These are phyloP conservation scores for Pollenia griseotomentosa DNA, from an alignment of 2,888 invertebrate genomes.

Conservation along the genomic window DNA sequence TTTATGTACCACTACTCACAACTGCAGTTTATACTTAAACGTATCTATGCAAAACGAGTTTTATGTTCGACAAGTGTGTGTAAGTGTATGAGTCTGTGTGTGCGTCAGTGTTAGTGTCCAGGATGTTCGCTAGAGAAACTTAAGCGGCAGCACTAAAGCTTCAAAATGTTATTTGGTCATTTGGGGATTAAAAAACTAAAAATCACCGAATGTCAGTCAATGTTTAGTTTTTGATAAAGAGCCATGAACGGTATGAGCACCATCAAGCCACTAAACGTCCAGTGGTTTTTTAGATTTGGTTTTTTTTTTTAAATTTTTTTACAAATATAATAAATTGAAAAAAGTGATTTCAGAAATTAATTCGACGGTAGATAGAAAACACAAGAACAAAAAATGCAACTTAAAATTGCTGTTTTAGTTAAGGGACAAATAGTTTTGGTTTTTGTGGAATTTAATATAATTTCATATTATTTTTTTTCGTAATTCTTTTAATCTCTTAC, in stretches of 20 bases:
- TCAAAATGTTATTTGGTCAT: constrained; percentile 60
- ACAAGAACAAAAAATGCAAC: neutral
- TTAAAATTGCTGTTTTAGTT: neutral
- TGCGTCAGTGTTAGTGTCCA: neutral
- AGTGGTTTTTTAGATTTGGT: constrained; percentile 23
- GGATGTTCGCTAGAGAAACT: constrained; percentile 18
- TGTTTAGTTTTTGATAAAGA: constrained; percentile 61
- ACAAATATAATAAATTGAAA: constrained; percentile 1
- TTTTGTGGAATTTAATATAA: neutral
- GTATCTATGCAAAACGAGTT: constrained; percentile 15
- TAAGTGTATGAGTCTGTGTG: neutral
- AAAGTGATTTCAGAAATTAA: neutral
- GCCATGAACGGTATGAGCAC: neutral
- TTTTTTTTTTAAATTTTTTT: no score
- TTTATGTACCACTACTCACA: neutral
- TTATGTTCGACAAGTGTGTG: neutral
- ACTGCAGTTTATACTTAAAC: neutral
- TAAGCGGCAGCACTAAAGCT: constrained; percentile 37
- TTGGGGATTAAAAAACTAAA: constrained; percentile 55
- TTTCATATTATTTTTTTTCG: neutral
- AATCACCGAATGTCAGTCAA: constrained; percentile 61
- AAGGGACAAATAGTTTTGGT: neutral
- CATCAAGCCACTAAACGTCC: neutral
- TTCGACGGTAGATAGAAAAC: neutral
- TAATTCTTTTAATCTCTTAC: constrained; percentile 11